Evolutionary conservation across 2,888 invertebrate genomes (phyloP).

Genomic region (Pristionchus mayeri): DNA sequence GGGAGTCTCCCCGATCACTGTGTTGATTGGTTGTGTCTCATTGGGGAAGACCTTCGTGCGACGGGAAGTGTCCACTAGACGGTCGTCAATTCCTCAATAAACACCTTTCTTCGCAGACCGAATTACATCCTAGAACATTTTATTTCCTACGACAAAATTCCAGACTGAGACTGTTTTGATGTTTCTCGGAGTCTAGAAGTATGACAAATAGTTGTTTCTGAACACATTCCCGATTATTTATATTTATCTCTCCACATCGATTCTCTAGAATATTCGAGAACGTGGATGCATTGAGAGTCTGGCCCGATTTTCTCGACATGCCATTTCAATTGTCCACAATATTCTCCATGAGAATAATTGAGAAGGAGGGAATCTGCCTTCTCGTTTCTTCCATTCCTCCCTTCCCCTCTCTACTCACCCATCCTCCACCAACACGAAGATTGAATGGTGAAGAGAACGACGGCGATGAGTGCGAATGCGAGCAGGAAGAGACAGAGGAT

Average conservation of each 20-base stretch:
- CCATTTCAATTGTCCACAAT: not conserved
- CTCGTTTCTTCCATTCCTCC: not conserved
- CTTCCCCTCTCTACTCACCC: slow-evolving; percentile 52
- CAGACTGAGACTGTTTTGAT: too few relatives aligned
- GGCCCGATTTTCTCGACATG: not conserved
- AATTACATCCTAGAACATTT: not conserved
- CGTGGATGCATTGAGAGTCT: not conserved
- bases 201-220: too few relatives aligned
- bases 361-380: not conserved
- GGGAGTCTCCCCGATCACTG: slow-evolving; percentile 47
- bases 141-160: not conserved
- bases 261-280: slow-evolving; percentile 1
- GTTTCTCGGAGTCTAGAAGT: not conserved
- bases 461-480: slow-evolving; percentile 65
- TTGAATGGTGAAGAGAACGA: slow-evolving; percentile 64
- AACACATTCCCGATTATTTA: too few relatives aligned
- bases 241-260: too few relatives aligned
- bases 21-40: slow-evolving; percentile 2
- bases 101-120: not conserved
- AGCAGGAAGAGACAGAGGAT: slow-evolving; percentile 65
- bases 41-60: slow-evolving; percentile 11
- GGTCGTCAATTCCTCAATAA: slow-evolving; percentile 35
- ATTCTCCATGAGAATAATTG: not conserved
- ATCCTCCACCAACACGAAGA: slow-evolving; percentile 66
- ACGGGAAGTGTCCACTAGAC: slow-evolving; percentile 16